phyloP scores from a whole-genome alignment of 2,888 invertebrate species.

The Endomychus coccineus region DNA sequence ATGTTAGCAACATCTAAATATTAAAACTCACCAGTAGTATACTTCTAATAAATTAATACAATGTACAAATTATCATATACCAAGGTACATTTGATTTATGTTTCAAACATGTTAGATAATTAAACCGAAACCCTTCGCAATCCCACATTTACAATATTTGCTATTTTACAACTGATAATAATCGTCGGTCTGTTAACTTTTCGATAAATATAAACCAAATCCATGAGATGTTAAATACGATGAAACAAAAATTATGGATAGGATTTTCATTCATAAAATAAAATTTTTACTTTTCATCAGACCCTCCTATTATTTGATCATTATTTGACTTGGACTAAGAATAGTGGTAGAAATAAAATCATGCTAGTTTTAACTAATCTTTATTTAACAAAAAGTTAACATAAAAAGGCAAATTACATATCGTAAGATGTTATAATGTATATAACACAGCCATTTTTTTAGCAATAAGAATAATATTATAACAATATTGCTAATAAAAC shows the following conservation, averaged over 20 bases:
- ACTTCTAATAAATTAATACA: constrained; percentile 35
- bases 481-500: constrained; percentile 18
- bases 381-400: constrained; percentile 37
- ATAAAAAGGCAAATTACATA: constrained; percentile 27
- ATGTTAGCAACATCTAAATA: constrained; percentile 35
- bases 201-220: constrained; percentile 24
- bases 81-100: constrained; percentile 33
- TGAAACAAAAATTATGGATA: no score
- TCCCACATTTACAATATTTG: constrained; percentile 5
- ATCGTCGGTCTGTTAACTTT: constrained; percentile 30
- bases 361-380: constrained; percentile 21
- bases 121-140: constrained; percentile 23
- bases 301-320: no score
- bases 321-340: no score
- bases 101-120: constrained; percentile 32
- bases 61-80: constrained; percentile 35
- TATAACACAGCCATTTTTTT: constrained; percentile 35
- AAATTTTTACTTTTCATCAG: no score
- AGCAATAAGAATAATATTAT: no score
- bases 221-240: no score
- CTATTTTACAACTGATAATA: constrained; percentile 5
- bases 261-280: no score
- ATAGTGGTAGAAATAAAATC: constrained; percentile 19
- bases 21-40: constrained; percentile 34
- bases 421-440: constrained; percentile 27